Base-by-base conservation (phyloP, 2,113 vertebrate species). In the Saccopteryx leptura region DNA sequence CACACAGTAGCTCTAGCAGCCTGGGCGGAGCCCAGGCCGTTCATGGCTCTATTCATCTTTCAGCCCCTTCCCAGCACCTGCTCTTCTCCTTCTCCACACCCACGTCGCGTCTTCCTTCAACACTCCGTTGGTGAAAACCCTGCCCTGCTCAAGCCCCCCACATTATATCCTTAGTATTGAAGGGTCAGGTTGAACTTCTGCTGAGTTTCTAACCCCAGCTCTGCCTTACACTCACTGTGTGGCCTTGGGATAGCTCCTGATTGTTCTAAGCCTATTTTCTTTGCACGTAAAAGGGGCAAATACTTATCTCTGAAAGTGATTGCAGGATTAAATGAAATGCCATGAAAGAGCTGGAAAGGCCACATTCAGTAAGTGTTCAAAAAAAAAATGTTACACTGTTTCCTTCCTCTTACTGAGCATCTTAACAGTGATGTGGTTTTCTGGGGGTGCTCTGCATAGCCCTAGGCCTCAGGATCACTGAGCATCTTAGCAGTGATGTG, bases 181-280 rank as follows among this genome's bases (percentile, higher is more conserved):
- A 91, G 68, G 33, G 92, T 87, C 58, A 66, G 61, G 50, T 65
- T 76, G 82, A 97, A 97, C 79, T 96, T 95, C 54, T 60, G 33
- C 68, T 75, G 54, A 94, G 82, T 96, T 85, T 91, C 85, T 96
- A 89, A 95, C 96, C 82, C 79, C 68, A 86, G 28, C n/a, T 91
- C 54, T 54, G 82, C 82, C 60, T 94, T 39, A n/a, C 0, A 18
- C 23, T 75, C 50, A 31, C 74, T 58, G 79, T 60, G 69, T 71
- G 60, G 80, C 92, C 80, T 61, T 65, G 23, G 65, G 65, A 48
- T 83, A 69, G 39, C 60, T 75, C 69, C 65, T 95, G 69, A 93
- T 95, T 94, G 24, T 83, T 86, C 54, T 61, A 92, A 94, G 23
- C 60, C 65, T 91, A 86, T 94, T 96, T 92, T 80, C 12, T 66